Conservation (phyloP, 2,797 vertebrate species). For the Intellagama lesueurii region DNA sequence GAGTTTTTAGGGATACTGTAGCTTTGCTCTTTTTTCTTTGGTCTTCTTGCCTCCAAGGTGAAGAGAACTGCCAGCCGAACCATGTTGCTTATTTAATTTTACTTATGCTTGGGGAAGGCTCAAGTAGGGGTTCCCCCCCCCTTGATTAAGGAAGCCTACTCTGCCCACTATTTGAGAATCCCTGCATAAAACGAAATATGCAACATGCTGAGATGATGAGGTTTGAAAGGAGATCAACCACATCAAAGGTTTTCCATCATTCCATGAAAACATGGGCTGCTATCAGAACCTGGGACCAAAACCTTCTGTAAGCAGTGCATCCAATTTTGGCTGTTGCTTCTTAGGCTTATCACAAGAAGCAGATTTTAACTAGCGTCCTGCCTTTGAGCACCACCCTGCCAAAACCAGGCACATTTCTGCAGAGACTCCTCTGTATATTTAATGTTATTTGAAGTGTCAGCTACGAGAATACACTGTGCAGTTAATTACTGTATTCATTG, state of each 20-base stretch:
- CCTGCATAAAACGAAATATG: constrained; percentile 12
- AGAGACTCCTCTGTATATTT: constrained; percentile 13
- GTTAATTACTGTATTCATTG: constrained; percentile 41
- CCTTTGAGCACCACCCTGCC: neutral
- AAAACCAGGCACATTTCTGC: neutral
- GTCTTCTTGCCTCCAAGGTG: neutral
- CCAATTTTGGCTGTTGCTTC: constrained; percentile 10
- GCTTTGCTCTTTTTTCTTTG: neutral
- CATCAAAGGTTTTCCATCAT: constrained; percentile 18
- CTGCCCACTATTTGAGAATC: neutral
- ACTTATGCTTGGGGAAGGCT: neutral
- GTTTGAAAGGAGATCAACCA: neutral
- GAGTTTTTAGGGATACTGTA: neutral
- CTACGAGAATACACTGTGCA: neutral
- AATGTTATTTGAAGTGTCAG: constrained; percentile 32
- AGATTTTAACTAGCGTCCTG: neutral
- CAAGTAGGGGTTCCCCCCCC: neutral
- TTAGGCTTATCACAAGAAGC: constrained; percentile 15
- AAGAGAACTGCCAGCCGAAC: neutral
- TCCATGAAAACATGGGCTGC: neutral
- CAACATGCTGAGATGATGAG: neutral
- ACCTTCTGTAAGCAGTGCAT: neutral
- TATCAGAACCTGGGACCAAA: neutral
- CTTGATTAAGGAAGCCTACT: neutral
- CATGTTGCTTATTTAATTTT: neutral